phyloP scores from a whole-genome alignment of 2,113 vertebrate species.

The Cyanistes caeruleus region DNA sequence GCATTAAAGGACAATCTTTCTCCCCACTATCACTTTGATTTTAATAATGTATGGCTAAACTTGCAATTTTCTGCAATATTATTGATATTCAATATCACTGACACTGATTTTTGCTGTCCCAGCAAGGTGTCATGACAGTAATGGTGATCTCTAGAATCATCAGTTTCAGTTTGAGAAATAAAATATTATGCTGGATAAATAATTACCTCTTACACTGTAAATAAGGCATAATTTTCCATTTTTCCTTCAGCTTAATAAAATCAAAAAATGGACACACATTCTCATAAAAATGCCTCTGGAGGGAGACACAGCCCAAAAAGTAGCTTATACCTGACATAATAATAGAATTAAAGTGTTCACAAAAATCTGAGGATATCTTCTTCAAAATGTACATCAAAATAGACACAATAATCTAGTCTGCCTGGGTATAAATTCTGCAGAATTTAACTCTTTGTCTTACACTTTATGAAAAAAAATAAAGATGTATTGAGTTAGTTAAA shows the following conservation, averaged over 20 bases:
- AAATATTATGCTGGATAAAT: neutral
- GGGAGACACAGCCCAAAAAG: conserved; percentile 80
- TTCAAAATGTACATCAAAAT: neutral
- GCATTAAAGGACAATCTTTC: neutral
- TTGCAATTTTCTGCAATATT: neutral
- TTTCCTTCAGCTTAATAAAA: neutral
- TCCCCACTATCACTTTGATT: neutral
- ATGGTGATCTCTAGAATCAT: rapidly evolving
- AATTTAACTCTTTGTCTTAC: neutral
- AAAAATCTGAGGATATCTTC: neutral
- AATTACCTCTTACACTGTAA: neutral
- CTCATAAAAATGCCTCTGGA: conserved; percentile 72
- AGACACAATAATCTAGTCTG: neutral
- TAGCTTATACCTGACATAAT: conserved; percentile 4
- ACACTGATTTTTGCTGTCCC: neutral
- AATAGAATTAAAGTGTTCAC: neutral
- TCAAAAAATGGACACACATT: neutral
- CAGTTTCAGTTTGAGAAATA: neutral
- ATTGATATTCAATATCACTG: neutral
- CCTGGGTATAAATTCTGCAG: neutral
- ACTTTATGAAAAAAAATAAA: neutral
- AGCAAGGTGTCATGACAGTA: neutral
- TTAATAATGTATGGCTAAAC: neutral
- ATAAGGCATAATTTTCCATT: neutral
- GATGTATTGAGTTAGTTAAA: neutral